Conservation (phyloP, 92 coral and sea anemone genomes). For the Paramuricea clavata region DNA sequence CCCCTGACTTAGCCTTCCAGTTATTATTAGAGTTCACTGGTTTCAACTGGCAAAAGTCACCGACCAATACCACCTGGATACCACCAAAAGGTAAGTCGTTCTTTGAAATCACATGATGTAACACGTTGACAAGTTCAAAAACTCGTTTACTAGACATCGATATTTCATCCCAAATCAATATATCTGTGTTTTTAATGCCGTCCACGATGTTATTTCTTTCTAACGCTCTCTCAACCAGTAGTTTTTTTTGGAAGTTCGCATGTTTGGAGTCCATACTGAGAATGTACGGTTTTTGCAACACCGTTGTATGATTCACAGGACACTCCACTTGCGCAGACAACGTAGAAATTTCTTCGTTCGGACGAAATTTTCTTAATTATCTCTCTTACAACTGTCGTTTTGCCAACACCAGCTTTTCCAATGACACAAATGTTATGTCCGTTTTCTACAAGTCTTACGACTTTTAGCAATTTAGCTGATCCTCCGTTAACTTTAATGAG, state of each 20-base stretch:
- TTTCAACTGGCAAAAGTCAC: not conserved
- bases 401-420: constrained; percentile 27
- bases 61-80: not conserved
- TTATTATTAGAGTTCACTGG: no score
- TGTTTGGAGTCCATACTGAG: not conserved
- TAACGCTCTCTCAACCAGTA: not conserved
- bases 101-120: not conserved
- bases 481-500: constrained; percentile 25
- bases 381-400: not conserved
- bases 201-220: not conserved
- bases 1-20: no score
- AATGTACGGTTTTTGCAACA: not conserved
- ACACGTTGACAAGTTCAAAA: not conserved
- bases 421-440: constrained; percentile 10
- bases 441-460: not conserved
- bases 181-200: not conserved
- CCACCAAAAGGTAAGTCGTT: not conserved
- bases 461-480: not conserved
- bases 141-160: no score
- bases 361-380: not conserved
- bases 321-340: constrained; percentile 19
- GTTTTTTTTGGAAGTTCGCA: not conserved
- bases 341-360: not conserved
- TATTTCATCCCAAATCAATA: no score
- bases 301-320: not conserved